Evolutionary conservation across 2,888 invertebrate species (phyloP).

Genomic region (Andrena hattorfiana): DNA sequence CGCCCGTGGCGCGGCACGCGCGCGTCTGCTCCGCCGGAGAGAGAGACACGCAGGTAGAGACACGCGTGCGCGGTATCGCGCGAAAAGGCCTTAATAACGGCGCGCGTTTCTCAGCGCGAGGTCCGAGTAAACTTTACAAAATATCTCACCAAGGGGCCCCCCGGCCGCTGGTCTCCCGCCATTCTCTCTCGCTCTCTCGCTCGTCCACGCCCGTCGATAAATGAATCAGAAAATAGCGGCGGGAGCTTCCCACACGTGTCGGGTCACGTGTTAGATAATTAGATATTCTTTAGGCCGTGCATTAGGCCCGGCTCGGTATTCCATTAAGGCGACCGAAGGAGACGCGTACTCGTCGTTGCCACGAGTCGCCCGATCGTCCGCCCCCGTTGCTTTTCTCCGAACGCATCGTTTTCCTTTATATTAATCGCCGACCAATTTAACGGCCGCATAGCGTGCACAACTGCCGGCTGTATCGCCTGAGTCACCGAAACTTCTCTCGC

Average conservation of each 20-base stretch:
- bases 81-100: slow-evolving; percentile 77
- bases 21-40: slow-evolving; percentile 29
- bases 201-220: slow-evolving; percentile 66
- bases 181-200: slow-evolving; percentile 62
- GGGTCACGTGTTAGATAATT: slow-evolving; percentile 84
- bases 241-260: slow-evolving; percentile 84
- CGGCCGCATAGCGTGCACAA: slow-evolving; percentile 79
- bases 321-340: slow-evolving; percentile 71
- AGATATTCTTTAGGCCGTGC: slow-evolving; percentile 83
- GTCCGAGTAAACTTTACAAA: slow-evolving; percentile 83
- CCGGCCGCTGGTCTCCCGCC: slow-evolving; percentile 51
- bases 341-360: slow-evolving; percentile 43
- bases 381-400: slow-evolving; percentile 36
- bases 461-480: slow-evolving; percentile 53
- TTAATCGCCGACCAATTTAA: slow-evolving; percentile 80
- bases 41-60: slow-evolving; percentile 68
- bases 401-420: slow-evolving; percentile 66
- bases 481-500: slow-evolving; percentile 38
- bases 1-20: slow-evolving; percentile 44
- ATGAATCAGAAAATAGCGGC: slow-evolving; percentile 83
- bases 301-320: slow-evolving; percentile 75
- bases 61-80: slow-evolving; percentile 61
- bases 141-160: slow-evolving; percentile 81
- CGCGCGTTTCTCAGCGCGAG: slow-evolving; percentile 82
- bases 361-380: slow-evolving; percentile 40